These are phyloP conservation scores for Bryconaethiops microstoma DNA, from an alignment of 2,797 vertebrate genomes.

Conservation along the genomic window DNA sequence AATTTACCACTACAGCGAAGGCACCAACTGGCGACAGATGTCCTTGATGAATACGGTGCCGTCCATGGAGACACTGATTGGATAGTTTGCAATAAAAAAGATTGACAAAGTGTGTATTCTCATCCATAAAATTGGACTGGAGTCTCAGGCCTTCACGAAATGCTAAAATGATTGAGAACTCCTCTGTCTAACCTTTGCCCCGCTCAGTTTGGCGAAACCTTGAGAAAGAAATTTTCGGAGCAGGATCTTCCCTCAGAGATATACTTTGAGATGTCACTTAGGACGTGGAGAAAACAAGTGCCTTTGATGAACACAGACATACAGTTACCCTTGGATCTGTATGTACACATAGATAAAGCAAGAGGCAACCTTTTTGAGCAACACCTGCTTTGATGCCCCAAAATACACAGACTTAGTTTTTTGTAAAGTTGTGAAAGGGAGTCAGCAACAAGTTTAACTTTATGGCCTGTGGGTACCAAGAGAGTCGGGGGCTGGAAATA, in stretches of 20 bases:
- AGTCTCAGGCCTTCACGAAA: background rate
- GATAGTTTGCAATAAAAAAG: constrained; percentile 14
- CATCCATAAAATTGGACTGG: constrained; percentile 11
- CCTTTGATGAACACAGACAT: constrained; percentile 32
- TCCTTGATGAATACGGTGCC: background rate
- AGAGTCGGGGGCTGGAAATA: constrained; percentile 33
- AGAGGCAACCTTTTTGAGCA: constrained; percentile 32
- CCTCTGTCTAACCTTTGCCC: background rate
- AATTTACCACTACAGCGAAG: constrained; percentile 37
- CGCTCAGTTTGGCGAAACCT: background rate
- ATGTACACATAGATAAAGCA: constrained; percentile 31
- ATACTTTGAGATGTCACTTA: background rate
- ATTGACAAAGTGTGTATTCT: constrained; percentile 6
- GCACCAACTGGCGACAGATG: constrained; percentile 12
- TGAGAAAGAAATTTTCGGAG: background rate
- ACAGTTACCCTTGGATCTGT: constrained; percentile 18
- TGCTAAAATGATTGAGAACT: constrained; percentile 5
- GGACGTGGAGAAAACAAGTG: background rate
- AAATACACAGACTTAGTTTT: constrained; percentile 38
- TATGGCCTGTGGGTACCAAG: constrained; percentile 53
- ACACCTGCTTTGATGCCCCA: constrained; percentile 50
- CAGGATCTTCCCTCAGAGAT: background rate
- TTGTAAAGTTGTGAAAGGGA: constrained; percentile 47
- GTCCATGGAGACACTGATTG: constrained; percentile 24
- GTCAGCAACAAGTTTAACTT: constrained; percentile 49